Percentiles rank a stretch among this genome's conserved stretches.
phyloP scores from a whole-genome alignment of 2,113 vertebrate species.

The Zosterops lateralis region DNA sequence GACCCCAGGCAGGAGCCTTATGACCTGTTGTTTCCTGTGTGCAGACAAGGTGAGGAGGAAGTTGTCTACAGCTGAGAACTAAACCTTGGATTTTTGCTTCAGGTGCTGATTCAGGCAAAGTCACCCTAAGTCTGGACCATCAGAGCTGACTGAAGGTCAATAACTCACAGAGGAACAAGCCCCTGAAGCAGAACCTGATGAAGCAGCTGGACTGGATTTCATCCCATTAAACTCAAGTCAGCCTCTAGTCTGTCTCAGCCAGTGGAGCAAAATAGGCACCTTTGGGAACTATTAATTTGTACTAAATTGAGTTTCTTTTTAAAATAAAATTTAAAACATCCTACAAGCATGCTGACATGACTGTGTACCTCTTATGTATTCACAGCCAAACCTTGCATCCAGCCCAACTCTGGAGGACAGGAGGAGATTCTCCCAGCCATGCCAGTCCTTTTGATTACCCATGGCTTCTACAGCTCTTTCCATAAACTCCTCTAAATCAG shows the following conservation, averaged over 20 bases:
- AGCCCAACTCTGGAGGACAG: neutral
- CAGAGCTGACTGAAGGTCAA: neutral
- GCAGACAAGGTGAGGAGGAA: neutral
- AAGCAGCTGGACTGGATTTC: neutral
- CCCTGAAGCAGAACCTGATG: neutral
- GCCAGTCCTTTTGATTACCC: neutral
- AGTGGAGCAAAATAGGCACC: neutral
- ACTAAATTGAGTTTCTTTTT: neutral
- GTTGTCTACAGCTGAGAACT: neutral
- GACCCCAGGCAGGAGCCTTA: neutral
- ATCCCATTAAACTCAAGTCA: neutral
- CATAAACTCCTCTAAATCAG: neutral
- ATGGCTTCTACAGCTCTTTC: neutral
- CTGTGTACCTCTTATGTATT: neutral
- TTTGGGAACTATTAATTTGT: neutral
- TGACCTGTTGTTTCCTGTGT: fast-evolving
- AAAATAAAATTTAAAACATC: neutral
- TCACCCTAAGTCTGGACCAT: neutral
- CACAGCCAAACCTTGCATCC: neutral
- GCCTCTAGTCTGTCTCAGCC: neutral
- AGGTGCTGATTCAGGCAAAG: neutral
- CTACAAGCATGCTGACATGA: fast-evolving
- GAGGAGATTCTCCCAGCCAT: neutral
- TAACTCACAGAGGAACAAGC: neutral
- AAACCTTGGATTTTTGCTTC: neutral